Conservation (phyloP, 2,113 vertebrate species). For the Chionis minor region DNA sequence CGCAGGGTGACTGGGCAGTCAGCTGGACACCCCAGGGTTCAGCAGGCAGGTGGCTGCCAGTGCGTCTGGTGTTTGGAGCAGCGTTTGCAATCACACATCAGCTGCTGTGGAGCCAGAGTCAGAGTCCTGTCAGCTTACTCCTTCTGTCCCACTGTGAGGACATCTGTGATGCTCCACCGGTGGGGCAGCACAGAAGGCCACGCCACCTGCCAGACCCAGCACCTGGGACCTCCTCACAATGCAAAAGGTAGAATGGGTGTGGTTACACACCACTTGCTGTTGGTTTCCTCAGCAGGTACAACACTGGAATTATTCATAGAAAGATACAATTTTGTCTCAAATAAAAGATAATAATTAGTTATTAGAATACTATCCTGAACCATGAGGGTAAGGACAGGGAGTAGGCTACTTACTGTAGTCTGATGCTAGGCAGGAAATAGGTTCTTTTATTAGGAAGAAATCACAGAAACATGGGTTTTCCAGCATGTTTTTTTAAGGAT, state of each 20-base stretch:
- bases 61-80: neutral
- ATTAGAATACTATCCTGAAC: neutral
- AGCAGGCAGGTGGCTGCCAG: neutral
- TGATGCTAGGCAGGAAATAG: neutral
- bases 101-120: neutral
- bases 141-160: neutral
- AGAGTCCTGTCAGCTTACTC: neutral
- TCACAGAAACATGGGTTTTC: neutral
- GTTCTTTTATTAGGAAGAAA: neutral
- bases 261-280: neutral
- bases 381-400: neutral
- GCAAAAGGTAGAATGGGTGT: neutral
- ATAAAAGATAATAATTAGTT: neutral
- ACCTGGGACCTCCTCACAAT: neutral
- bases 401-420: neutral
- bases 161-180: rapidly evolving
- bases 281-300: neutral
- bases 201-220: neutral
- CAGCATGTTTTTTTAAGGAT: neutral
- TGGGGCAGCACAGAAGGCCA: neutral
- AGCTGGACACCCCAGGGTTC: neutral
- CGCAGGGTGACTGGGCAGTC: no score
- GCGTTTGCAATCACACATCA: neutral
- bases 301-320: neutral
- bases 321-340: neutral